Conservation (phyloP, 2,888 invertebrate genomes). For the Chrysomela aeneicollis region DNA sequence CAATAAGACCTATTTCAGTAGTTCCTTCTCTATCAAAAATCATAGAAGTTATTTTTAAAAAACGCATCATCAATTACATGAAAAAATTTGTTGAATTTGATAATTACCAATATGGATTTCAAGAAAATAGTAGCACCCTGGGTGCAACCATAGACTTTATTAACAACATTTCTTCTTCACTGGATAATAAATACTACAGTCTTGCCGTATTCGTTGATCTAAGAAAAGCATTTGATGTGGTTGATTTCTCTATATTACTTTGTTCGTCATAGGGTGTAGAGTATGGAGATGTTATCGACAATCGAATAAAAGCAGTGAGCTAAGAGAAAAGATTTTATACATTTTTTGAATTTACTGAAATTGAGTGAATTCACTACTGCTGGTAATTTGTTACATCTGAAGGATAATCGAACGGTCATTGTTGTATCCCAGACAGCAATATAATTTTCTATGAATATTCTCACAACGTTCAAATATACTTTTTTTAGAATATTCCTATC, state of each 20-base stretch:
- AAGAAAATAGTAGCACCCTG: conserved; percentile 16
- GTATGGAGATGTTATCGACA: not conserved
- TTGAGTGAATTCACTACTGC: conserved; percentile 7
- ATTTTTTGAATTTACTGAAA: not conserved
- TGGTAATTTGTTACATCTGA: conserved; percentile 2
- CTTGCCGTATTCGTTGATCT: conserved; percentile 9
- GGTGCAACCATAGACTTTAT: conserved; percentile 14
- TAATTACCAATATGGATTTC: conserved; percentile 10
- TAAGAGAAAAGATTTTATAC: not conserved
- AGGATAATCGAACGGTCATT: no score
- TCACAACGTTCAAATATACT: no score
- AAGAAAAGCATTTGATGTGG: conserved; percentile 7
- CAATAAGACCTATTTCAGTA: conserved; percentile 13
- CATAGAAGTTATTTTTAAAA: conserved; percentile 13
- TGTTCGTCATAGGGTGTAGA: not conserved
- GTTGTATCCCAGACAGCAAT: no score
- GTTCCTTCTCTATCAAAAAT: conserved; percentile 16
- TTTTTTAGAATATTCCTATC: no score
- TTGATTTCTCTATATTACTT: no score
- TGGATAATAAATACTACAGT: conserved; percentile 12
- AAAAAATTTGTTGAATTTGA: conserved; percentile 13
- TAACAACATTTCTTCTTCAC: conserved; percentile 13
- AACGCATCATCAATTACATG: conserved; percentile 13
- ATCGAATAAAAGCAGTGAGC: conserved; percentile 3
- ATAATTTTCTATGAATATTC: no score